Evolutionary conservation across 2,113 vertebrate genomes (phyloP).

Genomic region (Pollimyrus isidori): DNA sequence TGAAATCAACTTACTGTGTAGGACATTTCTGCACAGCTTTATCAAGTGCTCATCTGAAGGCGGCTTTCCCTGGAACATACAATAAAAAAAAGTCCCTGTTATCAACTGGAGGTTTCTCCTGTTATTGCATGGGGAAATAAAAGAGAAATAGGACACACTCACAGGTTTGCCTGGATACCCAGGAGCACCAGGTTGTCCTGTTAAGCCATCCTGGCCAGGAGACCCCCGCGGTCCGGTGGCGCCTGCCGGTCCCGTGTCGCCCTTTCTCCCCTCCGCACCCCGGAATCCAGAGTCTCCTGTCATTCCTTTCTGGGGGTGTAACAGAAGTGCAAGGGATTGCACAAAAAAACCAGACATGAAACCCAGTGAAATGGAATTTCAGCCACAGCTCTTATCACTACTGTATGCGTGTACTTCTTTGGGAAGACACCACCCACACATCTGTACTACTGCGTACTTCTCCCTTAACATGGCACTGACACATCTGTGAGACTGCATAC

Average conservation of each 20-base stretch:
- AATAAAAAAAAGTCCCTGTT: neutral
- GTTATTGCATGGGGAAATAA: neutral
- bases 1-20: neutral
- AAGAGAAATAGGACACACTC: conserved; percentile 27
- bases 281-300: conserved; percentile 48
- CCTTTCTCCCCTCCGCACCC: conserved; percentile 57
- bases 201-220: conserved; percentile 54
- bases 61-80: neutral
- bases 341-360: neutral
- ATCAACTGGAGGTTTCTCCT: neutral
- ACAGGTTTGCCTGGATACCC: conserved; percentile 65
- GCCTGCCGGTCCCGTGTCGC: conserved; percentile 50
- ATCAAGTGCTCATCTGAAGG: neutral
- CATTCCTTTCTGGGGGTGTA: conserved; percentile 49
- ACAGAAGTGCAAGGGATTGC: neutral
- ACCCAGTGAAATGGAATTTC: neutral
- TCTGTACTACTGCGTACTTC: neutral
- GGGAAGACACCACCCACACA: neutral
- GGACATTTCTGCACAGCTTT: neutral
- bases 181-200: conserved; percentile 56
- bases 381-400: neutral
- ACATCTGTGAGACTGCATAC: neutral
- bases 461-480: neutral
- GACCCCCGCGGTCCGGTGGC: conserved; percentile 50
- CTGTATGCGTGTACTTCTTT: neutral